Conservation (phyloP, 37 sponge, comb jelly and placozoan species). For the Haliclona indistincta region DNA sequence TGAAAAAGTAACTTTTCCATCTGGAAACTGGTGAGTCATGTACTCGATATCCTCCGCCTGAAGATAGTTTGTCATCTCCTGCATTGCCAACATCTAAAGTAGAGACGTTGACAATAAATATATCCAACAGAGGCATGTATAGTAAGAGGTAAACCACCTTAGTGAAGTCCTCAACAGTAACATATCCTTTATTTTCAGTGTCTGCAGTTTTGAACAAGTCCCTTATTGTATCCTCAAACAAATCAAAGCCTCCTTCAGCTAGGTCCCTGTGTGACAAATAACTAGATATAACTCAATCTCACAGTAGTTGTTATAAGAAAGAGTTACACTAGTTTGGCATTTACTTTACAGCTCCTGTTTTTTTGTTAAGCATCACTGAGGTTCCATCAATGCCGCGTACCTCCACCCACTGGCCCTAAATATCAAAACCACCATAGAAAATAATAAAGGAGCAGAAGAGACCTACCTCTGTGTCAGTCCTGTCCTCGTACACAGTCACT, state of each 20-base stretch:
- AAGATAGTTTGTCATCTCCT: slow-evolving; percentile 24
- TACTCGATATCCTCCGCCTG: slow-evolving; percentile 27
- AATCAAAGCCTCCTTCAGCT: slow-evolving; percentile 30
- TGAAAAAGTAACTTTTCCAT: slow-evolving; percentile 62
- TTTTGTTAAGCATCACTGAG: slow-evolving; percentile 51
- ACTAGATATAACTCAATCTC: neutral
- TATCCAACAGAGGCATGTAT: neutral
- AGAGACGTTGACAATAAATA: neutral
- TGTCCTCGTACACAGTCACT: slow-evolving; percentile 34
- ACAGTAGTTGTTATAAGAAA: neutral
- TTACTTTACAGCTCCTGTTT: slow-evolving; percentile 52
- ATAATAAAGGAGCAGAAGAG: neutral
- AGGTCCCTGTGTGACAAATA: slow-evolving; percentile 20
- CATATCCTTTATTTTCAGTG: slow-evolving; percentile 37
- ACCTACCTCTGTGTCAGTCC: slow-evolving; percentile 25
- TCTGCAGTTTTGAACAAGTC: slow-evolving; percentile 67
- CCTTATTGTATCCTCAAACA: slow-evolving; percentile 53
- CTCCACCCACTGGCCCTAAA: slow-evolving; percentile 39
- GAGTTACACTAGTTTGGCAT: neutral
- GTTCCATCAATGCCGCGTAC: slow-evolving; percentile 32
- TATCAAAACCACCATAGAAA: neutral
- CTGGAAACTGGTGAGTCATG: slow-evolving; percentile 52
- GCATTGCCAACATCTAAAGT: slow-evolving; percentile 48
- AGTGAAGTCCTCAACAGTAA: slow-evolving; percentile 61
- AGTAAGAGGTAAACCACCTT: neutral